Base-by-base conservation (phyloP, 2,888 invertebrate species). In the Auanema sp. region DNA sequence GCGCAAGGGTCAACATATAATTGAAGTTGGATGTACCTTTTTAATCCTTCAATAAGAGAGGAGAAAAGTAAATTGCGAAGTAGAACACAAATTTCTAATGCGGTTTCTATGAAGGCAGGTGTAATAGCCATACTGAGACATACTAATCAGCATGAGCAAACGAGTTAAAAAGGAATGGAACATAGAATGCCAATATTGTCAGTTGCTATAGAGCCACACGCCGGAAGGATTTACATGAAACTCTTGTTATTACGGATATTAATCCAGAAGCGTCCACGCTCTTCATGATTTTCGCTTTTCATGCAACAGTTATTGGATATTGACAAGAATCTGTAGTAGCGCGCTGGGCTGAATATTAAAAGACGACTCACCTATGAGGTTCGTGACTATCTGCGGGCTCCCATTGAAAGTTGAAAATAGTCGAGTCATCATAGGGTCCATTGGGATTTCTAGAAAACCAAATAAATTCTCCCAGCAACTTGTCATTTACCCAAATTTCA, bases 401-500 rank as follows among this genome's bases (percentile, higher is more conserved):
- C 80, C 80, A 80, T 56, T 72, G 66, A 68, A 78, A 79, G 41
- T 75, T 72, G 60, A 77, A 76, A 12, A 73, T 72, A 8, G 73
- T 72, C 0, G 75, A 75, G 24, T 76, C 75, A 10, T 71, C 74
- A 43, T 74, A 75, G 23, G 71, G 72, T 11, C 79, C 80, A 57
- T 81, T 81, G 12, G 81, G 81, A 55, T 81, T 77, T 21, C 80
- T 77, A 66, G 40, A 74, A 56, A 57, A 6, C n/a, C 33, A 23
- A 21, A 49, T 58, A 24, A 49, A 10, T 58, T 58, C 2, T 11
- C 4, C 53, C 18, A 6, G 4, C n/a, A 21, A 42, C 40, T 21
- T 6, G 21, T 42, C 1, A 33, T 64, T 44, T 33, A 77, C 77
- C 78, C 78, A 55, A 72, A 76, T 66, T 81, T 81, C 33, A 76